Percentiles rank a stretch among this genome's conserved stretches.
Conservation (phyloP, 2,888 invertebrate genomes). For the Phytoseiulus persimilis region DNA sequence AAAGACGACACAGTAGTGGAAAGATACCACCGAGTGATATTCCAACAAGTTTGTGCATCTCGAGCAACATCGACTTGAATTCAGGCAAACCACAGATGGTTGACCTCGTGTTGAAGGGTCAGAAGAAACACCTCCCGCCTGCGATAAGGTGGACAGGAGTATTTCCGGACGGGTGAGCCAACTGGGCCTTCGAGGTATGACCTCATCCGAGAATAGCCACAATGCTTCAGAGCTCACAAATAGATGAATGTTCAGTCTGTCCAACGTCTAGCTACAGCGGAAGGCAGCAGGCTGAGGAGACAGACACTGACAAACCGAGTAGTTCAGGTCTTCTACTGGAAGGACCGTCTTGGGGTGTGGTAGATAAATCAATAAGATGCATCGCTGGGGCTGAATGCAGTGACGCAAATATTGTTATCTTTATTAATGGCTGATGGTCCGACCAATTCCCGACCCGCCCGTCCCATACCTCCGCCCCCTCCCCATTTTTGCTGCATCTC, state of each 20-base stretch:
- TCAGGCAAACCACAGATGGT: too few relatives aligned
- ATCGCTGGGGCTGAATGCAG: neutral
- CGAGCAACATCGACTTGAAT: too few relatives aligned
- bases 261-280: neutral
- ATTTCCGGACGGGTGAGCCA: too few relatives aligned
- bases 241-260: neutral
- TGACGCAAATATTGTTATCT: conserved; percentile 5
- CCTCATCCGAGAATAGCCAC: too few relatives aligned
- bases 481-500: neutral
- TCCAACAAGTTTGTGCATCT: too few relatives aligned
- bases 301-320: neutral
- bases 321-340: neutral
- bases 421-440: neutral
- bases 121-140: too few relatives aligned
- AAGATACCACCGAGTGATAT: too few relatives aligned
- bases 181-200: too few relatives aligned
- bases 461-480: neutral
- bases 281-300: neutral
- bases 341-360: neutral
- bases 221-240: too few relatives aligned
- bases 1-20: too few relatives aligned
- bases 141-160: too few relatives aligned
- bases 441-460: neutral
- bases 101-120: too few relatives aligned
- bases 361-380: neutral